These are phyloP conservation scores for Drosophila rubida DNA, from an alignment of 2,888 invertebrate species.

Conservation along the genomic window DNA sequence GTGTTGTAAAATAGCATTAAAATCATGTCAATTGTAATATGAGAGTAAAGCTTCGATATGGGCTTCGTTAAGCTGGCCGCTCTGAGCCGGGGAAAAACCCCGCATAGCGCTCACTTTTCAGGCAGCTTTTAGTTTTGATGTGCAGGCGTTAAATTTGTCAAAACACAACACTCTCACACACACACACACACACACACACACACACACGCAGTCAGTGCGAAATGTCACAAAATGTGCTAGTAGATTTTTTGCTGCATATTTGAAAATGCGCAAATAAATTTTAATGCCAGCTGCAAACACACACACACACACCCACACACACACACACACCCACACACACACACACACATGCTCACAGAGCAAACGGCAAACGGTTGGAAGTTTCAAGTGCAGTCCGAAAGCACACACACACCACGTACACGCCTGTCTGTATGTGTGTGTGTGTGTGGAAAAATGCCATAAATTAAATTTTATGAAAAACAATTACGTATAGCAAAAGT, in stretches of 20 bases:
- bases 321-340: too few species aligned
- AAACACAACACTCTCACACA: constrained; percentile 18
- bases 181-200: neutral
- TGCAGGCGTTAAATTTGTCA: constrained; percentile 68
- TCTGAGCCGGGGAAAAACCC: constrained; percentile 29
- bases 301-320: too few species aligned
- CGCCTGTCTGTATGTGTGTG: neutral
- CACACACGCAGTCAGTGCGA: constrained; percentile 36
- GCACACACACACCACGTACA: constrained; percentile 30
- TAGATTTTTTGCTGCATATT: constrained; percentile 46
- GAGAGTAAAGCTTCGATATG: constrained; percentile 46
- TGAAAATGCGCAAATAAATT: constrained; percentile 64
- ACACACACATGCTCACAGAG: constrained; percentile 21
- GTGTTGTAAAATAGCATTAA: constrained; percentile 50
- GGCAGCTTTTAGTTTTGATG: constrained; percentile 64
- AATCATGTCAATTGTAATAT: constrained; percentile 62
- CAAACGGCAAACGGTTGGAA: constrained; percentile 62
- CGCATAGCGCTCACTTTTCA: constrained; percentile 36
- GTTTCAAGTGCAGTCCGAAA: constrained; percentile 70
- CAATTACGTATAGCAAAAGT: constrained; percentile 70
- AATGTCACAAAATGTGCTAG: constrained; percentile 59
- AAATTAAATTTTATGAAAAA: constrained; percentile 79
- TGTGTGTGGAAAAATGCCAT: constrained; percentile 71
- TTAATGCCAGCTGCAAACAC: constrained; percentile 61
- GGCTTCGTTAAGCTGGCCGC: constrained; percentile 52